These are phyloP conservation scores for Xenops minutus DNA, from an alignment of 2,797 vertebrate genomes.

Conservation along the genomic window DNA sequence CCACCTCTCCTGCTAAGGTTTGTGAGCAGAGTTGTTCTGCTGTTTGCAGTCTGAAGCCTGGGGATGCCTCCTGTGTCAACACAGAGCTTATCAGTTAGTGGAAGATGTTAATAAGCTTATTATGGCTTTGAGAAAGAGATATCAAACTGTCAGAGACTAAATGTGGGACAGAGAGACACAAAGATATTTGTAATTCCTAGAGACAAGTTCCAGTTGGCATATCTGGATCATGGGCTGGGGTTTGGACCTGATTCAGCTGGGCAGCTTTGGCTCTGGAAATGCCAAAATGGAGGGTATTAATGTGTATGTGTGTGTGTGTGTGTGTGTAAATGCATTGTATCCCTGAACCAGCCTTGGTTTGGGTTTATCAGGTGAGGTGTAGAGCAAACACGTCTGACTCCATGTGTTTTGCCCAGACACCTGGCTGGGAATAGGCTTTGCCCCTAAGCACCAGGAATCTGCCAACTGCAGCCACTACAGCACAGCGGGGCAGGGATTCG, in stretches of 20 bases:
- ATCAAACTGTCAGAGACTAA: neutral
- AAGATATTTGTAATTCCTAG: neutral
- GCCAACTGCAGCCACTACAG: neutral
- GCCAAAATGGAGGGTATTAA: neutral
- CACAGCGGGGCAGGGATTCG: accelerated
- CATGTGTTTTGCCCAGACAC: neutral
- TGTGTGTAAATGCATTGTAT: neutral
- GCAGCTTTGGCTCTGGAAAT: neutral
- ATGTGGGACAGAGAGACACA: neutral
- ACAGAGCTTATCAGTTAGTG: accelerated
- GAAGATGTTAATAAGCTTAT: neutral
- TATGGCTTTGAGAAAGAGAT: neutral
- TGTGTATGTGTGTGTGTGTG: neutral
- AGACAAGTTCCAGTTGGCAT: neutral
- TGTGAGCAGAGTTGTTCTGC: accelerated
- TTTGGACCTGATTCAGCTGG: no score
- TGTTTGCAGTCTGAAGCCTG: neutral
- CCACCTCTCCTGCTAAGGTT: constrained; percentile 7
- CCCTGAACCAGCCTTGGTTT: neutral
- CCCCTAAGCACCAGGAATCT: neutral
- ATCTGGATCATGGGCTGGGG: neutral
- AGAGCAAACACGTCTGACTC: accelerated
- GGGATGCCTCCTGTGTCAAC: accelerated
- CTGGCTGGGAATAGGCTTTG: neutral
- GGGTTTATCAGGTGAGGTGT: neutral